Evolutionary conservation across 2,113 vertebrate species (phyloP), one percentile per base, ranked within the genome.

Genomic region (Melanotaenia duboulayi): DNA sequence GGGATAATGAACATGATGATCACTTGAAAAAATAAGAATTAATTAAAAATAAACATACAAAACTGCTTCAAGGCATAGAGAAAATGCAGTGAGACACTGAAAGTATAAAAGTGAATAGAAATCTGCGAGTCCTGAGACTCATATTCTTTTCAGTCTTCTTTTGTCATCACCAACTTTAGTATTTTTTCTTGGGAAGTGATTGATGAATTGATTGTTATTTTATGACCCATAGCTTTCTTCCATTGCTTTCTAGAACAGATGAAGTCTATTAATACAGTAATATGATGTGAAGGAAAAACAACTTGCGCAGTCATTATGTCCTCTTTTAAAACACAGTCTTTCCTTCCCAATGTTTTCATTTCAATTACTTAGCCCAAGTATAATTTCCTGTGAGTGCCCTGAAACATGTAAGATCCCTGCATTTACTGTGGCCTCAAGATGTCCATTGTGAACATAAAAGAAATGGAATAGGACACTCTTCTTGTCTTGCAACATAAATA

Each of bases 291-390:
- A 76, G 52, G 74, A 17, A 63, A 86, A 89, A 86, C 67, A 79
- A 56, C 19, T 37, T 2, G 4, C 78, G 71, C 72, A 56, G 73
- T 73, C 66, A 74, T 89, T 78, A 82, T 76, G 66, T 65, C 78
- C 78, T 78, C 76, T 75, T 52, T 86, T 61, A 73, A 74, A 87
- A 74, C 77, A 76, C 80, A 72, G 50, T 32, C 52, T 71, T 85
- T 81, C 81, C 73, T 77, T 73, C 77, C 65, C 74, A 75, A 0
- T 89, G 85, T 92, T 92, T 91, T 89, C 61, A 56, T 84, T 90
- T 79, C 78, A 77, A 70, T 84, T 83, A 83, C 77, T 85, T 73
- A 82, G 68, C 48, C 75, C 20, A 1, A 71, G 65, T 59, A 87
- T 90, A 82, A 89, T 89, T 90, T 90, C 83, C 86, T 87, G 63